Percentiles rank a stretch among this genome's conserved stretches.
Evolutionary conservation across 2,888 invertebrate genomes (phyloP).

Genomic region (Serripes groenlandicus): DNA sequence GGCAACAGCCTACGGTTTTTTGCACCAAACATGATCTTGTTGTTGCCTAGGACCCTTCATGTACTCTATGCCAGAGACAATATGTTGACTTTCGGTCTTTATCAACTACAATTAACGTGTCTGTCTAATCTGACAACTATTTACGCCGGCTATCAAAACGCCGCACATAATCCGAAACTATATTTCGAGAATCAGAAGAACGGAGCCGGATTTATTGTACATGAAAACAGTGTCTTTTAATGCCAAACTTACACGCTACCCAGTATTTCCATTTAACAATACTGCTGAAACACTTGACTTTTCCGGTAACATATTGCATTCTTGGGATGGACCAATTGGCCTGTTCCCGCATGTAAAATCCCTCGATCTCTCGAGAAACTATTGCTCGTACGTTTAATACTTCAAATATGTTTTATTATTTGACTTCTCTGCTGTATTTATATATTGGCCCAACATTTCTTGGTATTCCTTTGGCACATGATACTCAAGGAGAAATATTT

Average conservation of each 20-base stretch:
- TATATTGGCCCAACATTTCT: constrained; percentile 37
- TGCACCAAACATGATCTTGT: constrained; percentile 30
- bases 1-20: constrained; percentile 43
- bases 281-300: constrained; percentile 24
- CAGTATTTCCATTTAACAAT: constrained; percentile 4
- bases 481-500: constrained; percentile 24
- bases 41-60: constrained; percentile 34
- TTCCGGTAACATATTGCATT: constrained; percentile 34
- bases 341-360: constrained; percentile 28
- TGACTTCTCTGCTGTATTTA: constrained; percentile 14
- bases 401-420: constrained; percentile 7
- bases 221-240: constrained; percentile 23
- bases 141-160: constrained; percentile 19
- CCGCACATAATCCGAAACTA: constrained; percentile 9
- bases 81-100: constrained; percentile 49
- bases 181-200: background rate
- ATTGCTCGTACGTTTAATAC: constrained; percentile 17
- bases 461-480: constrained; percentile 31
- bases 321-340: constrained; percentile 28
- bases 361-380: constrained; percentile 43
- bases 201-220: background rate
- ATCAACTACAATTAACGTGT: constrained; percentile 41
- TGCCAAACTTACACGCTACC: background rate
- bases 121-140: background rate
- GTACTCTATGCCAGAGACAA: constrained; percentile 41